Evolutionary conservation across 53 echinoderm and acorn worm genomes (phyloP).

Genomic region (Hippasteria phrygiana): DNA sequence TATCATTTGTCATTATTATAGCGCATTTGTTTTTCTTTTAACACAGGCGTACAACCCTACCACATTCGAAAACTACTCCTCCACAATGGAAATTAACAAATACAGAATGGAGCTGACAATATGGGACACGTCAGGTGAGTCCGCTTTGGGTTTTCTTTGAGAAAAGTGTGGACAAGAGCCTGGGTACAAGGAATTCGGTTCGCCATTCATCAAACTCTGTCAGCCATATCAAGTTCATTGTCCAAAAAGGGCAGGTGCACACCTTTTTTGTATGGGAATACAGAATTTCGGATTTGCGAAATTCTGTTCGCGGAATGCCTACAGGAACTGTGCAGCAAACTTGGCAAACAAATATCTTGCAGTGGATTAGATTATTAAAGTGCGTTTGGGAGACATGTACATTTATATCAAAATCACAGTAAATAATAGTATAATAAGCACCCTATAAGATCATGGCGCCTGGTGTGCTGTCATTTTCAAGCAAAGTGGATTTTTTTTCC

Average conservation of each 20-base stretch:
- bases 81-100: slow-evolving; percentile 83
- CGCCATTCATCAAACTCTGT: neutral
- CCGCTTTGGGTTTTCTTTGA: neutral
- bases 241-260: neutral
- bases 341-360: too few species aligned
- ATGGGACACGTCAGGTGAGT: slow-evolving; percentile 96
- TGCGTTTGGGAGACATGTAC: too few species aligned
- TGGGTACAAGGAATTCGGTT: neutral
- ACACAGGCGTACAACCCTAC: slow-evolving; percentile 90
- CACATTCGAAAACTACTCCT: slow-evolving; percentile 89
- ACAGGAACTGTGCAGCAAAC: too few species aligned
- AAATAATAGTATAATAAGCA: too few species aligned
- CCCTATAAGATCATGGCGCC: too few species aligned
- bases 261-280: neutral
- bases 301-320: too few species aligned
- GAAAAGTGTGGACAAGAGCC: neutral
- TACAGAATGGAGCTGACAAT: slow-evolving; percentile 82
- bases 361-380: too few species aligned
- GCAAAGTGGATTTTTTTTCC: too few species aligned
- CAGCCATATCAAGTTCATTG: neutral
- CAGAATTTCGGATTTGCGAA: neutral
- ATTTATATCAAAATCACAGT: too few species aligned
- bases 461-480: too few species aligned
- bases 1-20: neutral
- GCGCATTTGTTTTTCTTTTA: neutral